Evolutionary conservation across 1,140 invertebrate species (phyloP).

Genomic region (Drosophila kanapiae): DNA sequence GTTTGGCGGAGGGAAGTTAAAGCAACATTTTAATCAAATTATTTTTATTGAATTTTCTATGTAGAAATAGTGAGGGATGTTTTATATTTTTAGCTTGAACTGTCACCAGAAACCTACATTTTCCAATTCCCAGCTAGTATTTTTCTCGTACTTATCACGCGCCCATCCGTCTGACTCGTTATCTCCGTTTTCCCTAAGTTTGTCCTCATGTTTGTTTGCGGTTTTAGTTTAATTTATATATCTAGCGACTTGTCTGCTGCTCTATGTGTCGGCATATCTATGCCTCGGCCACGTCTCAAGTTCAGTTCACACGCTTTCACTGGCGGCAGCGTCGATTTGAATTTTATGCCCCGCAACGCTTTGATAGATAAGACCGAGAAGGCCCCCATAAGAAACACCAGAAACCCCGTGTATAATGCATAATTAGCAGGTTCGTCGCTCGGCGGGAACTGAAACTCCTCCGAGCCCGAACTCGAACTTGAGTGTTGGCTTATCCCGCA

Average conservation of each 20-base stretch:
- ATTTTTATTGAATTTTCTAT: background rate
- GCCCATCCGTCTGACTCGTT: conserved; percentile 22
- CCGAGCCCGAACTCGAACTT: conserved; percentile 1
- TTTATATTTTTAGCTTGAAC: background rate
- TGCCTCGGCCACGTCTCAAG: conserved; percentile 66
- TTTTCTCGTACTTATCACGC: conserved; percentile 18
- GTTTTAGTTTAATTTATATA: conserved; percentile 56
- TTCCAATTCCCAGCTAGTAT: no score
- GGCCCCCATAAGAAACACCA: conserved; percentile 6
- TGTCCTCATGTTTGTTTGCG: conserved; percentile 66
- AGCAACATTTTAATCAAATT: no score
- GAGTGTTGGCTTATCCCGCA: conserved; percentile 20
- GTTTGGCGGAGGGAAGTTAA: background rate
- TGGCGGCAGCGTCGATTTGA: conserved; percentile 66
- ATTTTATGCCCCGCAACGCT: conserved; percentile 62
- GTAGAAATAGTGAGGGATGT: no score
- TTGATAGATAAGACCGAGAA: conserved; percentile 61
- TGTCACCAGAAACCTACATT: background rate
- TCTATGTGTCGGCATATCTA: conserved; percentile 28
- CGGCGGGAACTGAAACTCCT: conserved; percentile 31
- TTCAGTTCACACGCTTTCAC: conserved; percentile 85
- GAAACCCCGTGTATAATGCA: conserved; percentile 47
- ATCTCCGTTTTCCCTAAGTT: conserved; percentile 5
- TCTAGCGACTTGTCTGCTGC: conserved; percentile 8
- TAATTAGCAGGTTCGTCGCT: conserved; percentile 58